A percentile compares a stretch with the other conserved stretches of the same genome.
Conservation (phyloP, 2,888 invertebrate species). For the Arrhopalites spinosus region DNA sequence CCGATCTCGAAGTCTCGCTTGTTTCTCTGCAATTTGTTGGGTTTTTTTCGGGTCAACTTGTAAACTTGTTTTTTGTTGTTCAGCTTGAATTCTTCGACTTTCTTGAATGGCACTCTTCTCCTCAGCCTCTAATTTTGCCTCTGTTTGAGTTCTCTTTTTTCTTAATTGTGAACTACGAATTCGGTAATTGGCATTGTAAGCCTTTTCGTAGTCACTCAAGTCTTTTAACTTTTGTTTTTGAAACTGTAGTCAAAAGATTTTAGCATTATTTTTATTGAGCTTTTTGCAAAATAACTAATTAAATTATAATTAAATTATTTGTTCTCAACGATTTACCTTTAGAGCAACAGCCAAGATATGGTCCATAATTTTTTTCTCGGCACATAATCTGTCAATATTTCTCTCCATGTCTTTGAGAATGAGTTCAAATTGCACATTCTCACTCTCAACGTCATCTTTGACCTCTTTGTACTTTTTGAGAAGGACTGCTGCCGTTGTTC, state of each 20-base stretch:
- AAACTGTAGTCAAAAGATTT: constrained; percentile 21
- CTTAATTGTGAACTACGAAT: constrained; percentile 20
- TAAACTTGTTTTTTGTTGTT: neutral
- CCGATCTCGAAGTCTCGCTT: neutral
- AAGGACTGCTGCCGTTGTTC: constrained; percentile 26
- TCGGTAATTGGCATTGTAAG: constrained; percentile 23
- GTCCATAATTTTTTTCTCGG: constrained; percentile 25
- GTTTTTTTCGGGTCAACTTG: constrained; percentile 8
- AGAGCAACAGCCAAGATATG: constrained; percentile 21
- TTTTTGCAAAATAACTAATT: too few relatives aligned
- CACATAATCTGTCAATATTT: constrained; percentile 18
- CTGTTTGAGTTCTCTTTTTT: constrained; percentile 23
- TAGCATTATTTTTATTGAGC: too few relatives aligned
- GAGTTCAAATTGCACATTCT: constrained; percentile 21
- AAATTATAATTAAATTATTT: too few relatives aligned
- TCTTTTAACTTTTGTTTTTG: constrained; percentile 36
- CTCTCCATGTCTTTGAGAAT: constrained; percentile 30
- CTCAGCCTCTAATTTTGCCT: constrained; percentile 22
- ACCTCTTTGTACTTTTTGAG: constrained; percentile 34
- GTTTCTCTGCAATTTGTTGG: neutral
- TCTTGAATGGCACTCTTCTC: constrained; percentile 14
- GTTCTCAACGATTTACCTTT: too few relatives aligned
- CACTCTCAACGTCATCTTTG: constrained; percentile 24
- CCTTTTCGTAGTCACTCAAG: constrained; percentile 30
- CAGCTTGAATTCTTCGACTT: constrained; percentile 18